These are phyloP conservation scores for Butorides virescens DNA, from an alignment of 2,113 vertebrate genomes.

Conservation along the genomic window DNA sequence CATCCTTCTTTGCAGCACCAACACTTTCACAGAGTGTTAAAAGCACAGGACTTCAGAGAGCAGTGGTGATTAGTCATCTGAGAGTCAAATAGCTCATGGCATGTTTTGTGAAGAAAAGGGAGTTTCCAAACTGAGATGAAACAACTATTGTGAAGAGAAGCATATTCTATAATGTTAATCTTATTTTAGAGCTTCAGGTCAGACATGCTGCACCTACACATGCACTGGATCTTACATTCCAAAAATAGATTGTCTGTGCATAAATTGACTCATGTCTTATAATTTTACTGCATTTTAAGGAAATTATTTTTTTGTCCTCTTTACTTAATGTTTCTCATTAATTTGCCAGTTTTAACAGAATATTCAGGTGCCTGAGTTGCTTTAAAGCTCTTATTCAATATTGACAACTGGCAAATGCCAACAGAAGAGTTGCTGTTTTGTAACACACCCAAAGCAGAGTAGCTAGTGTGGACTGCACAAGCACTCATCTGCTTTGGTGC, in stretches of 20 bases:
- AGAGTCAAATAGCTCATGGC: background rate
- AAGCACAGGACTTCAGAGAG: slow-evolving; percentile 35
- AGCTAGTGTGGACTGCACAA: background rate
- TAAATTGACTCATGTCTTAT: background rate
- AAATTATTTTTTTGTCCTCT: background rate
- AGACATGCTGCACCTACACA: background rate
- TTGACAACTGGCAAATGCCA: background rate
- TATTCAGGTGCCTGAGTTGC: background rate
- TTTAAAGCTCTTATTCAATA: background rate
- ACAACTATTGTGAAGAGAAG: background rate
- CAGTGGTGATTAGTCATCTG: slow-evolving; percentile 4
- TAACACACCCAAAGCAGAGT: background rate
- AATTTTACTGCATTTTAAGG: background rate
- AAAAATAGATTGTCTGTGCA: background rate
- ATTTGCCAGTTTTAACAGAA: background rate
- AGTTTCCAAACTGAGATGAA: slow-evolving; percentile 40
- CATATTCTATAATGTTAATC: background rate
- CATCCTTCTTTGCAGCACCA: slow-evolving; percentile 8
- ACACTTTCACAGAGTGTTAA: background rate
- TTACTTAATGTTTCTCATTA: background rate
- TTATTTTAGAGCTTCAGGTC: slow-evolving; percentile 4
- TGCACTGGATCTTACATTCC: background rate
- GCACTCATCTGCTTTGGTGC: background rate
- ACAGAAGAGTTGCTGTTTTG: background rate
- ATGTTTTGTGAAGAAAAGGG: background rate